Evolutionary conservation across 1,140 invertebrate species (phyloP).

Genomic region (Trachymyrmex cornetzi): DNA sequence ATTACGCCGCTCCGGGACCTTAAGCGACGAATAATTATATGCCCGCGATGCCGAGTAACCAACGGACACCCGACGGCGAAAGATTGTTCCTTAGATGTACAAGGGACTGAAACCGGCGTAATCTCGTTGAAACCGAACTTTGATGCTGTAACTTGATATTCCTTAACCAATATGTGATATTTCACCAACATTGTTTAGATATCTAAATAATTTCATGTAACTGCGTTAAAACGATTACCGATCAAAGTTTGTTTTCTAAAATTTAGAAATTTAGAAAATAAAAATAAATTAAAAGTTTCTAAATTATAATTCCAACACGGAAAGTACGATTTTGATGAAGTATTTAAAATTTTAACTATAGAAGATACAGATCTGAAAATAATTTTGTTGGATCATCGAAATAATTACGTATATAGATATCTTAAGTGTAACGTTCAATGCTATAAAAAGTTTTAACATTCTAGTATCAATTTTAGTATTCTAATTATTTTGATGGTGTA

Average conservation of each 20-base stretch:
- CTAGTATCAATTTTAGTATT: too few species aligned
- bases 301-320: not conserved
- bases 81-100: slow-evolving; percentile 14
- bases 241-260: not conserved
- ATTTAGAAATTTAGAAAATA: not conserved
- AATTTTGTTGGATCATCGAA: too few species aligned
- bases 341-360: too few species aligned
- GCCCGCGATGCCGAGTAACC: slow-evolving; percentile 11
- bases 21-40: slow-evolving; percentile 67
- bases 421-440: too few species aligned
- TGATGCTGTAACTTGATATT: not conserved
- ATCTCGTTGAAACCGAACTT: slow-evolving; percentile 3
- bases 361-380: too few species aligned
- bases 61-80: not conserved
- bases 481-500: too few species aligned
- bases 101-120: not conserved
- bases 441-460: too few species aligned
- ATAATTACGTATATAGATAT: too few species aligned
- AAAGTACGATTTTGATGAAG: too few species aligned
- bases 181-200: not conserved
- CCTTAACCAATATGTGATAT: not conserved
- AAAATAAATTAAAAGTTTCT: not conserved
- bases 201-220: not conserved
- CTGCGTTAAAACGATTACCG: not conserved
- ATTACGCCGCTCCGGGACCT: slow-evolving; percentile 57